Conservation (phyloP, 2,888 invertebrate genomes). For the Ceratothoa steindachneri region DNA sequence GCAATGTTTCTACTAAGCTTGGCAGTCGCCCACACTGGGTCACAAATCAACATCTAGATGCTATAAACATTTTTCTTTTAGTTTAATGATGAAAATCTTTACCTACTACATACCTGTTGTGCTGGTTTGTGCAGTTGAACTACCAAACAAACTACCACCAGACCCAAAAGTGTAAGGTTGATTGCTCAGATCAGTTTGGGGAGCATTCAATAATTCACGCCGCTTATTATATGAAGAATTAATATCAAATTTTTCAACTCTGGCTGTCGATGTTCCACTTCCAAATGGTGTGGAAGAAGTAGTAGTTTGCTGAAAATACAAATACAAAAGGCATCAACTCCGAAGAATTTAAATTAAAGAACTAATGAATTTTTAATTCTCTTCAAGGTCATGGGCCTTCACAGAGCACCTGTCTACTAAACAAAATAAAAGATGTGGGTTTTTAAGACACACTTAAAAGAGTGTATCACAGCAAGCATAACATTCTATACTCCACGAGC, state of each 20-base stretch:
- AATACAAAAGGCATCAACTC: neutral
- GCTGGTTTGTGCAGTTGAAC: neutral
- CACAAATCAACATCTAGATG: too few relatives aligned
- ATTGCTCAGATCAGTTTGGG: constrained; percentile 20
- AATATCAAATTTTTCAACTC: constrained; percentile 23
- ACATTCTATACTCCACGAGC: too few relatives aligned
- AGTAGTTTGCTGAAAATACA: constrained; percentile 15
- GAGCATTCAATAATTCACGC: constrained; percentile 31
- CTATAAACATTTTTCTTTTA: too few relatives aligned
- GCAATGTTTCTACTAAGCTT: too few relatives aligned
- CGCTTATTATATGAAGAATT: constrained; percentile 11
- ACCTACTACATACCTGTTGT: neutral
- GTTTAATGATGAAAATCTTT: too few relatives aligned
- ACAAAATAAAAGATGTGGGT: too few relatives aligned
- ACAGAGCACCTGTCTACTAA: too few relatives aligned
- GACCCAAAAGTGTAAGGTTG: constrained; percentile 21
- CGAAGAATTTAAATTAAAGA: neutral
- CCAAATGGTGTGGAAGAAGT: constrained; percentile 30
- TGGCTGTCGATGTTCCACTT: constrained; percentile 21
- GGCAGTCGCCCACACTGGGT: too few relatives aligned
- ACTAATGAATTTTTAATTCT: too few relatives aligned
- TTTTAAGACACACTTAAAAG: too few relatives aligned
- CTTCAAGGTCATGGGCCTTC: too few relatives aligned
- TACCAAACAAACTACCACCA: constrained; percentile 34
- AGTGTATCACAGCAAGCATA: too few relatives aligned